A percentile compares a stretch with the other conserved stretches of the same genome.
These are phyloP conservation scores for Coluber constrictor DNA, from an alignment of 2,797 vertebrate genomes.

Conservation along the genomic window DNA sequence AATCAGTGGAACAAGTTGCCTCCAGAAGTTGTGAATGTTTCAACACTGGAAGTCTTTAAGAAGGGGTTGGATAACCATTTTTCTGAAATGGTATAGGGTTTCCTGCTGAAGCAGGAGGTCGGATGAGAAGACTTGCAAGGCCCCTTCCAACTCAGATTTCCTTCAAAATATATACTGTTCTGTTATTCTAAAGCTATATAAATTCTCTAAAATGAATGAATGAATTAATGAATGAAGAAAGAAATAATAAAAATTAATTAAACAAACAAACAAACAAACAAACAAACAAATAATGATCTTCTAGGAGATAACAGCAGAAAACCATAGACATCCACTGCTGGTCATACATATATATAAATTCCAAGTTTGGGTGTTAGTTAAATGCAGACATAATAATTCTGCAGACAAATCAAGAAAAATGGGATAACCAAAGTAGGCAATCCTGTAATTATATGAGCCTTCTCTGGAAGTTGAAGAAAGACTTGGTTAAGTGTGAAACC, in stretches of 20 bases:
- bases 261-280: accelerated
- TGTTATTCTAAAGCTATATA: not conserved
- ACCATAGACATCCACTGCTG: not conserved
- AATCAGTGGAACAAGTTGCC: too few relatives aligned
- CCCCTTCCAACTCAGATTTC: too few relatives aligned
- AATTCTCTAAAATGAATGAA: too few relatives aligned
- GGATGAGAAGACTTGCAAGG: too few relatives aligned
- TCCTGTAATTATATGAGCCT: not conserved
- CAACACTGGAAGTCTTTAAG: too few relatives aligned
- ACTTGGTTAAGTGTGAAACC: not conserved
- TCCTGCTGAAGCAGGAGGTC: too few relatives aligned
- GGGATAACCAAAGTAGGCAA: not conserved
- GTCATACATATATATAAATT: not conserved
- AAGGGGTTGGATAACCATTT: too few relatives aligned
- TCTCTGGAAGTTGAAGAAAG: not conserved
- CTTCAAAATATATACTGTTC: too few relatives aligned
- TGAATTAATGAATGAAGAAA: too few relatives aligned
- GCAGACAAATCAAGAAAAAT: not conserved
- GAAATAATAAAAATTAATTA: too few relatives aligned
- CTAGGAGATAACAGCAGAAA: not conserved
- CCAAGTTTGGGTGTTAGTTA: not conserved
- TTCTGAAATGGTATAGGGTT: too few relatives aligned
- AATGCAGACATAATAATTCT: not conserved
- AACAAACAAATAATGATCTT: not conserved
- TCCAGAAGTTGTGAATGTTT: too few relatives aligned